Evolutionary conservation across 2,113 vertebrate genomes (phyloP).

Genomic region (Butorides virescens): DNA sequence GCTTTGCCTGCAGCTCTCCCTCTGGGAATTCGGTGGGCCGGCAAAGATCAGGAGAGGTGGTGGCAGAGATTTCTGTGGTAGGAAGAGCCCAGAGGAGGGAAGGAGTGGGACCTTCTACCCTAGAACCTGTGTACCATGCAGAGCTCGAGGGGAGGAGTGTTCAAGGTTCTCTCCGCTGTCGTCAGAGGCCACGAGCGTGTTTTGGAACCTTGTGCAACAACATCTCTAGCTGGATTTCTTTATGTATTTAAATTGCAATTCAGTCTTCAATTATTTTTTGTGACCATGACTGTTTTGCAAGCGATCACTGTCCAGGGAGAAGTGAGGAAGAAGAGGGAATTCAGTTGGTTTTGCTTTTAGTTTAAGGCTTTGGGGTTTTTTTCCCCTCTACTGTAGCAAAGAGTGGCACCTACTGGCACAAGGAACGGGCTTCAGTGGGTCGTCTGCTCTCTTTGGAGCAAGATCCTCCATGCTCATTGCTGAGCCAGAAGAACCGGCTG

Average conservation of each 20-base stretch:
- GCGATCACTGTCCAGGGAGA: neutral
- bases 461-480: neutral
- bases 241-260: neutral
- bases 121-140: neutral
- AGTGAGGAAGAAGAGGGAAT: neutral
- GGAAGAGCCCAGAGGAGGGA: neutral
- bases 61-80: neutral
- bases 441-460: neutral
- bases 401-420: neutral
- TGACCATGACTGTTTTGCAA: neutral
- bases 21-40: neutral
- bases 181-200: neutral
- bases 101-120: neutral
- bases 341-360: neutral
- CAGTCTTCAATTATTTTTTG: neutral
- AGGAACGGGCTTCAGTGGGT: neutral
- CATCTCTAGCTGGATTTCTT: neutral
- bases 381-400: neutral
- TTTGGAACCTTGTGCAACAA: neutral
- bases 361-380: neutral
- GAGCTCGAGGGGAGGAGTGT: neutral
- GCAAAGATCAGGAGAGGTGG: neutral
- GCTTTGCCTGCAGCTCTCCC: neutral
- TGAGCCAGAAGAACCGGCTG: neutral
- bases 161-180: neutral